A percentile compares a stretch with the other conserved stretches of the same genome.
phyloP scores from a whole-genome alignment of 2,113 vertebrate genomes.

The Fulmarus glacialis region DNA sequence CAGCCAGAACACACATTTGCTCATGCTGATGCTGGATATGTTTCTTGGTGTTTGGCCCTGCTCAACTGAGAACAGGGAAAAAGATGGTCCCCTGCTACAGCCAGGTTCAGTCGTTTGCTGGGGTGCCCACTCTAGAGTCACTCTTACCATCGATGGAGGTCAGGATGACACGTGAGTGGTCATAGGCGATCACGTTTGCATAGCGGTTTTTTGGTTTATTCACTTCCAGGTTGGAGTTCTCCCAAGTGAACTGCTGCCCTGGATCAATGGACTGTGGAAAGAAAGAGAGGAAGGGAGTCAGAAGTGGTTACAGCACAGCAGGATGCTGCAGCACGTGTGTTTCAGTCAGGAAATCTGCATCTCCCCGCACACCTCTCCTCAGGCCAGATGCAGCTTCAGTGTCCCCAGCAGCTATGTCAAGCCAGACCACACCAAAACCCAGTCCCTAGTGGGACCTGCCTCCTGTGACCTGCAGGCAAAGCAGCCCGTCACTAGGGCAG shows the following conservation, averaged over 20 bases:
- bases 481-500: neutral
- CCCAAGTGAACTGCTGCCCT: constrained; percentile 97
- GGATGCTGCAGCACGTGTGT: fast-evolving
- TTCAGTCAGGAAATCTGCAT: neutral
- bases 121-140: neutral
- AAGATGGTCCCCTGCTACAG: neutral
- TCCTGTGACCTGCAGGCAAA: neutral
- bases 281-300: neutral
- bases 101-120: neutral
- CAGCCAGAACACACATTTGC: neutral
- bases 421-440: neutral
- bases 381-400: neutral
- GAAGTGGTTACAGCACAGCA: fast-evolving
- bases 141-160: constrained; percentile 89
- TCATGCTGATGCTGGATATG: neutral
- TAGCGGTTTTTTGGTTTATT: constrained; percentile 98
- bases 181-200: constrained; percentile 95
- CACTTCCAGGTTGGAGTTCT: constrained; percentile 95
- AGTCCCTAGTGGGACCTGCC: neutral
- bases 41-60: neutral
- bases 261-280: constrained; percentile 89
- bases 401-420: neutral
- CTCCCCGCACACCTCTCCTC: neutral
- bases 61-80: neutral
- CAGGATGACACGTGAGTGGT: constrained; percentile 94